Base-by-base conservation (phyloP, 2,888 invertebrate species). In the Apodemia duryi region DNA sequence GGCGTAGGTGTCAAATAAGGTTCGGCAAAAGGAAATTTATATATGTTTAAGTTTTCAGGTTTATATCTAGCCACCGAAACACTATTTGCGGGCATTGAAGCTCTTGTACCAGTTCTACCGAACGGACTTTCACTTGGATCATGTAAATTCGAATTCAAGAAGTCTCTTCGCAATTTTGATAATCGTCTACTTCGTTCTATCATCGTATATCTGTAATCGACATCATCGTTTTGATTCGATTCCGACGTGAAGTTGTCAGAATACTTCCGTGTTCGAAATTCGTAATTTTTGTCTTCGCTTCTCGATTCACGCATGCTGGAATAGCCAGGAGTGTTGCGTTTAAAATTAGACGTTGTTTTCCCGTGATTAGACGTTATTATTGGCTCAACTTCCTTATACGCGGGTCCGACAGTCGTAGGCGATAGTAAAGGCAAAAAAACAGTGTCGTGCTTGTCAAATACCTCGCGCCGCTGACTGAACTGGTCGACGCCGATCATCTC, bases 401-500 rank as follows among this genome's bases (percentile, higher is more conserved):
- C 76, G 51, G 85, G 81, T 72, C 77, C 72, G 67, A 78, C 69
- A 63, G 73, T 72, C 54, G 82, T 76, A 68, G 89, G 86, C 71
- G 90, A 85, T 64, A 85, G 79, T 71, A 81, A 78, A 73, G 91
- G 91, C 72, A 91, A 72, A 74, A 91, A 91, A 81, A 88, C 89
- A n/a, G 87, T 88, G 80, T 87, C 88, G 86, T 91, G 85, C 77
- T 86, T 86, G 78, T 83, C 91, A 82, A 91, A 91, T 81, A 91
- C 88, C 75, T 91, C 91, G 74, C 91, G 91, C 70, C 91, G 85
- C 83, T 85, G 88, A 86, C 86, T 90, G 85, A 91, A 91, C 88
- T 84, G 85, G 73, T 91, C 88, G 69, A 75, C 86, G 69, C 91
- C 91, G 79, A 91, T 91, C 76, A 88, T 84, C 85, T 91, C 91